A percentile compares a stretch with the other conserved stretches of the same genome.
Evolutionary conservation across 2,113 vertebrate genomes (phyloP).

Genomic region (Polyodon spathula): DNA sequence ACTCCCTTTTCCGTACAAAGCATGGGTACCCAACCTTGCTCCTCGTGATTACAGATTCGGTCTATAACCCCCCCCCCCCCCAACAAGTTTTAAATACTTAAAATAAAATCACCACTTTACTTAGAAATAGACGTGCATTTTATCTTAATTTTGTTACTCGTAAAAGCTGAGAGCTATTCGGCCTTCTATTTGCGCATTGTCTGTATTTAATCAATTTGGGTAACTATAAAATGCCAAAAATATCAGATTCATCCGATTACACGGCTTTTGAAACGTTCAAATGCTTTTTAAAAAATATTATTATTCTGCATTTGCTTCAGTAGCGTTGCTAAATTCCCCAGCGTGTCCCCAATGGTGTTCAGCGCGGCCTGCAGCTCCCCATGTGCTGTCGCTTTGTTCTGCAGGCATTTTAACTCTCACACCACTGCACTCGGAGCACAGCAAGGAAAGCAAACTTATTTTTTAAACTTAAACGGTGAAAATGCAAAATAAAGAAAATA

Average conservation of each 20-base stretch:
- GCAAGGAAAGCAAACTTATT: not conserved
- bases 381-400: slow-evolving; percentile 84
- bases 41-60: not conserved
- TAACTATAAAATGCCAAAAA: not conserved
- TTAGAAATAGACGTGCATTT: not conserved
- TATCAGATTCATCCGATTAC: not conserved
- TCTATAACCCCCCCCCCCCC: not conserved
- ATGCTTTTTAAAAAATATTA: not conserved
- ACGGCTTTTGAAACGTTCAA: not conserved
- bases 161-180: not conserved
- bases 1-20: slow-evolving; percentile 1
- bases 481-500: no score
- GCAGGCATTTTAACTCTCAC: slow-evolving; percentile 44
- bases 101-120: not conserved
- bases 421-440: slow-evolving; percentile 5
- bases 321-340: slow-evolving; percentile 9
- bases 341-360: slow-evolving; percentile 30
- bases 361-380: slow-evolving; percentile 67
- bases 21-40: not conserved
- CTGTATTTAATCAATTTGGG: not conserved
- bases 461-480: not conserved
- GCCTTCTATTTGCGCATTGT: slow-evolving; percentile 10
- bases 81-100: not conserved
- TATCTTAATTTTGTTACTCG: not conserved
- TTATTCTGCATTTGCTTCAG: not conserved